Evolutionary conservation across 2,113 vertebrate genomes (phyloP).

Genomic region (Brienomyrus longianalis): DNA sequence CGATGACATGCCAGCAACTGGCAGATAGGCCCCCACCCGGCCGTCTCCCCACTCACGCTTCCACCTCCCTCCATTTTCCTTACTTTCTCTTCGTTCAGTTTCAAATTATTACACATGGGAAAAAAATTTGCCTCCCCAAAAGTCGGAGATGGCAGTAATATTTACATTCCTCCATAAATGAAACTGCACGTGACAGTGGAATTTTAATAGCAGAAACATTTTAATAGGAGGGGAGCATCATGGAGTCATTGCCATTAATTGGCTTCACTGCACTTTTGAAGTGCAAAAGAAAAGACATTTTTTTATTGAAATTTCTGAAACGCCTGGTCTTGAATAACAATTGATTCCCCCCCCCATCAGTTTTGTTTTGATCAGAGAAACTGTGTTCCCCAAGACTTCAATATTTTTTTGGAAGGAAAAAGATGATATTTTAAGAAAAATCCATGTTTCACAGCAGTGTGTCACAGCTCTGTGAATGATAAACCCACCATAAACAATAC

Average conservation of each 20-base stretch:
- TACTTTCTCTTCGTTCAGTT: not conserved
- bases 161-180: constrained; percentile 32
- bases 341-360: constrained; percentile 34
- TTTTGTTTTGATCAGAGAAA: constrained; percentile 27
- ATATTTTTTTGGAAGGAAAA: constrained; percentile 24
- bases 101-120: constrained; percentile 20
- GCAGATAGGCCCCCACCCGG: not conserved
- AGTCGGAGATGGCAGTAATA: constrained; percentile 27
- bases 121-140: constrained; percentile 34
- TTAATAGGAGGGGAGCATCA: not conserved
- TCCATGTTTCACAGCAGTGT: not conserved
- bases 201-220: constrained; percentile 21
- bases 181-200: not conserved
- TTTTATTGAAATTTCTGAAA: not conserved
- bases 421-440: constrained; percentile 10
- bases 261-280: constrained; percentile 31
- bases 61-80: not conserved
- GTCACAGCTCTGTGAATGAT: not conserved
- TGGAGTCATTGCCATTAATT: constrained; percentile 27
- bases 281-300: constrained; percentile 16
- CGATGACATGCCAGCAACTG: not conserved
- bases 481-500: not conserved
- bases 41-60: not conserved
- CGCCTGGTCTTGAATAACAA: constrained; percentile 27
- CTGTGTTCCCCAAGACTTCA: constrained; percentile 28